Evolutionary conservation across 2,113 vertebrate species (phyloP), one percentile per base, ranked within the genome.

Genomic region (Tupaia tana): DNA sequence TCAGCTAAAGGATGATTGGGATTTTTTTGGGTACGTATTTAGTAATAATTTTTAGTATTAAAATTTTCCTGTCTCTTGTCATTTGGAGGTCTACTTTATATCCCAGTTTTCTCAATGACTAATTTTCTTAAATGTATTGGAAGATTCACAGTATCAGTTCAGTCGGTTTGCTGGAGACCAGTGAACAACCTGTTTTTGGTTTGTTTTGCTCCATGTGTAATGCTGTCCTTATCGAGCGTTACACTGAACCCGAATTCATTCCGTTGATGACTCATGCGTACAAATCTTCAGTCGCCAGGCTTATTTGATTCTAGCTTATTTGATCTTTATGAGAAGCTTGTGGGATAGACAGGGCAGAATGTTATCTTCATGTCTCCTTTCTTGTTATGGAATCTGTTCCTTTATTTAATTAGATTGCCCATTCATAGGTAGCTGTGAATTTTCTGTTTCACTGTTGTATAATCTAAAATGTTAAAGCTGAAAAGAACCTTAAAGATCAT

Each of bases 401-500:
- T 61, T 93, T 93, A 4, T 82, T 93, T 92, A 82, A 90, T 92
- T 93, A 52, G 31, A 34, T 88, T 80, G 25, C 31, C 3, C 7
- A 64, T 89, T 91, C 54, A 87, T 64, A 87, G 75, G 54, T 63
- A 94, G 34, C 43, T 86, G 13, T 71, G 78, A 52, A 25, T 93
- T 94, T 92, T 95, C 74, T 89, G 3, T 75, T 94, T 91, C 64
- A 77, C 22, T 91, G 91, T 16, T 59, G 12, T 79, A 27, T 67
- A 83, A 85, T 88, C 22, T 81, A 94, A 93, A 94, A 84, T 91
- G 52, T 69, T 82, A 85, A 54, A 85, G 27, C 52, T 73, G n/a
- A 71, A 86, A 80, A 20, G 77, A 95, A 34, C 22, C 18, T 84
- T 77, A 73, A 77, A 78, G 77, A 66, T 52, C 7, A 19, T 81